These are phyloP conservation scores for Lateolabrax maculatus DNA, from an alignment of 2,797 vertebrate species.

Conservation along the genomic window DNA sequence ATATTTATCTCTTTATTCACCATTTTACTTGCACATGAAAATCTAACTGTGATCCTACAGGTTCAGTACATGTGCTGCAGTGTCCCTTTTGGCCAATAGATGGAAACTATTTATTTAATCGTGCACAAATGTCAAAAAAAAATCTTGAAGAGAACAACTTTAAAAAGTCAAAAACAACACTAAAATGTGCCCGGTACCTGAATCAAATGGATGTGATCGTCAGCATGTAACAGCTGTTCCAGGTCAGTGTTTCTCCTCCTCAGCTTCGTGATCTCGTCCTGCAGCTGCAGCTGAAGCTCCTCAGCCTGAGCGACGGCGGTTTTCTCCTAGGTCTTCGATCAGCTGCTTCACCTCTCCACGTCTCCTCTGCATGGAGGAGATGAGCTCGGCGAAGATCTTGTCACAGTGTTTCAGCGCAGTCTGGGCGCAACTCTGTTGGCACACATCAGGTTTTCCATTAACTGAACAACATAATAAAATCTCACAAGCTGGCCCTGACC, in stretches of 20 bases:
- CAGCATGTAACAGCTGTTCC: neutral
- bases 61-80: neutral
- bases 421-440: conserved; percentile 18
- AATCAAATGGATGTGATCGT: conserved; percentile 13
- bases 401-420: neutral
- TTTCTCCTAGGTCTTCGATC: conserved; percentile 31
- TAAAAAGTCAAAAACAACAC: neutral
- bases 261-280: conserved; percentile 16
- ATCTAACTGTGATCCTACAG: neutral
- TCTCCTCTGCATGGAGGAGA: conserved; percentile 13
- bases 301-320: neutral
- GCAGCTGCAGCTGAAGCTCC: neutral
- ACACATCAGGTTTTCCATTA: neutral
- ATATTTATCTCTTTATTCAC: neutral
- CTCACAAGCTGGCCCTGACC: neutral
- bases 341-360: neutral
- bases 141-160: neutral
- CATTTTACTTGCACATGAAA: neutral
- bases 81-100: neutral
- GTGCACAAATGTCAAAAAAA: too few relatives aligned
- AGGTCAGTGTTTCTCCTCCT: neutral
- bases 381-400: neutral
- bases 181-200: neutral
- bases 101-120: neutral
- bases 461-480: neutral